Base-by-base conservation (phyloP, 2,113 vertebrate species). In the Panthera leo region DNA sequence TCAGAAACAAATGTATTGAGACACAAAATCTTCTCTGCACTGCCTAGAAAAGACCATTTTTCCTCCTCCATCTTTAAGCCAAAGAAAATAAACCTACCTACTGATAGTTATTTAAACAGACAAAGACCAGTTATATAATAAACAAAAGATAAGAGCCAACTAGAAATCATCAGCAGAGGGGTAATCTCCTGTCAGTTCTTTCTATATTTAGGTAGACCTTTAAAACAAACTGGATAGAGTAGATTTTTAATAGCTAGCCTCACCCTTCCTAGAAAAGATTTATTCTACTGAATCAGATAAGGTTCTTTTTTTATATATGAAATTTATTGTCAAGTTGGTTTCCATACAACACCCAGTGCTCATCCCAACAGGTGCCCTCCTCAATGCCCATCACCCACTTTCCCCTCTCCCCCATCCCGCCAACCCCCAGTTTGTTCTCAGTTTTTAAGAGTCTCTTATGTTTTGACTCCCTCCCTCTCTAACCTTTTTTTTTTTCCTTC, bases 1-100 rank as follows among this genome's bases (percentile, higher is more conserved):
- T 97, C 25, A 79, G 18, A 71, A 93, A 73, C 12, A 88, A 96
- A 95, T 95, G 16, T 76, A 45, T 76, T 95, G 1, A 76, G 31
- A 48, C 21, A 70, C 9, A 97, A 96, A 90, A 34, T 5, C 75
- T 78, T 68, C 7, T 86, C 14, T 88, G 25, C 16, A 36, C 1
- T 90, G 1, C 23, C 82, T 58, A 55, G 12, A 80, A 85, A 45
- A 95, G 6, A 82, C 1, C 4, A n/a, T 76, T 88, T 90, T 83
- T 89, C 4, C 19, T 27, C 3, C 27, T 92, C 18, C 8, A 73
- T 29, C 90, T 83, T 83, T 78, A 89, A 79, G 19, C 9, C 51
- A 93, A 93, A 91, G 75, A 85, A 94, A 94, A 83, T 42, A 42
- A 76, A 31, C 7, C 51, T 6, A 91, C 5, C 3, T 68, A 29